phyloP scores from a whole-genome alignment of 2,888 invertebrate genomes.

The Busseola fusca region DNA sequence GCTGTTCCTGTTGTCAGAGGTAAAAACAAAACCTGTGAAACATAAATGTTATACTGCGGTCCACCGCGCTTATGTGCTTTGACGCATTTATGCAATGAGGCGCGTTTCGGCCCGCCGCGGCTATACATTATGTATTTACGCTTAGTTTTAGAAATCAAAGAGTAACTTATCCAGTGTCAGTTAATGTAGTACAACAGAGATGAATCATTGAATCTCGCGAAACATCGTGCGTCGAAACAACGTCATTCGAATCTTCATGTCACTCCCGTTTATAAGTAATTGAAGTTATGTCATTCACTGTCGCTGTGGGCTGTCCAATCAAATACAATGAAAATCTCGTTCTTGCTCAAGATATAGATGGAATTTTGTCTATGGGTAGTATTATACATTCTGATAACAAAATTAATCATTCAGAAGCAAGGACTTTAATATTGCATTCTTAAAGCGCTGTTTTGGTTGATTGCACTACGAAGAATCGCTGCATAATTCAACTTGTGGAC shows the following conservation, averaged over 20 bases:
- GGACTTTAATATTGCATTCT: no score
- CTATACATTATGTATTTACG: not conserved
- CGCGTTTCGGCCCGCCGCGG: not conserved
- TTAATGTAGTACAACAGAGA: not conserved
- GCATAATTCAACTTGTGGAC: no score
- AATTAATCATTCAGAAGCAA: no score
- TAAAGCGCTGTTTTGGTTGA: no score
- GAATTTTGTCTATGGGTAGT: not conserved
- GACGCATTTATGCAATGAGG: not conserved
- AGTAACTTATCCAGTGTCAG: not conserved
- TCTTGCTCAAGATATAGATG: not conserved
- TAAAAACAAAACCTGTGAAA: no score
- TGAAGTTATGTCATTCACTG: not conserved
- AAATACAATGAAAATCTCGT: not conserved
- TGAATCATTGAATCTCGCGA: not conserved
- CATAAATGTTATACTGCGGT: not conserved
- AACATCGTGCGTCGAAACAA: no score
- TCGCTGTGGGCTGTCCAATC: not conserved
- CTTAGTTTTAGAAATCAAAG: not conserved
- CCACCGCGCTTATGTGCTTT: not conserved
- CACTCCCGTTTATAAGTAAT: not conserved
- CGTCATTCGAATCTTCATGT: no score
- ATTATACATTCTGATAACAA: no score
- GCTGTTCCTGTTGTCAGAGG: no score
- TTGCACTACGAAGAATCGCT: no score